Evolutionary conservation across 2,797 vertebrate genomes (phyloP).

Genomic region (Anolis apletophallus): DNA sequence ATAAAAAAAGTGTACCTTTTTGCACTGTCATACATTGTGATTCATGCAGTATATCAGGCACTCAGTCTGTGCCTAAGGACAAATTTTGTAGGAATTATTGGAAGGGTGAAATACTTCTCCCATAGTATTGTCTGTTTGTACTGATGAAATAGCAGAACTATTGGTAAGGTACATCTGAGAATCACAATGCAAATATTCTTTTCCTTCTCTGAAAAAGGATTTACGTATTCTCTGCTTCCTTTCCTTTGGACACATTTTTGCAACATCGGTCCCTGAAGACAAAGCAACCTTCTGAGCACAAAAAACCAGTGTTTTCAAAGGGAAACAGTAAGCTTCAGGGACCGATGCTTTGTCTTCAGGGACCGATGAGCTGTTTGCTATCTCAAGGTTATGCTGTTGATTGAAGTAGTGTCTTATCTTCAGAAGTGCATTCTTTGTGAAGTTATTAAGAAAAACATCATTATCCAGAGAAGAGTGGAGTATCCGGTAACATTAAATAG

Average conservation of each 20-base stretch:
- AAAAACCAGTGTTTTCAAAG: no score
- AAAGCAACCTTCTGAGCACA: no score
- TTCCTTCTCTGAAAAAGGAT: background rate
- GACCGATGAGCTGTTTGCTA: background rate
- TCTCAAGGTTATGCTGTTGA: background rate
- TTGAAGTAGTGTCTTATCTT: background rate
- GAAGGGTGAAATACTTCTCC: background rate
- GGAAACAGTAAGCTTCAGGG: no score
- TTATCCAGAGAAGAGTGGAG: background rate
- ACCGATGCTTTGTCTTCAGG: background rate
- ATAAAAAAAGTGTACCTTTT: background rate
- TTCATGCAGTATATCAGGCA: background rate
- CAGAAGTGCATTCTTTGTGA: no score
- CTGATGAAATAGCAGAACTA: background rate
- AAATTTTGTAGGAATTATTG: background rate
- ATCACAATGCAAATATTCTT: background rate
- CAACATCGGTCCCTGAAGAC: no score
- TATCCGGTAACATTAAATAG: background rate
- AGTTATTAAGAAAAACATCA: background rate
- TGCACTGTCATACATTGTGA: background rate
- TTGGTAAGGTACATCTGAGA: background rate
- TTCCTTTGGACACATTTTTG: background rate
- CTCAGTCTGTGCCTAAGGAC: background rate
- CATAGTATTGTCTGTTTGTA: background rate
- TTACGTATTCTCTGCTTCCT: background rate